Evolutionary conservation across 1,140 invertebrate genomes (phyloP), one percentile per base, ranked within the genome.

Genomic region (Lepeophtheirus salmonis): DNA sequence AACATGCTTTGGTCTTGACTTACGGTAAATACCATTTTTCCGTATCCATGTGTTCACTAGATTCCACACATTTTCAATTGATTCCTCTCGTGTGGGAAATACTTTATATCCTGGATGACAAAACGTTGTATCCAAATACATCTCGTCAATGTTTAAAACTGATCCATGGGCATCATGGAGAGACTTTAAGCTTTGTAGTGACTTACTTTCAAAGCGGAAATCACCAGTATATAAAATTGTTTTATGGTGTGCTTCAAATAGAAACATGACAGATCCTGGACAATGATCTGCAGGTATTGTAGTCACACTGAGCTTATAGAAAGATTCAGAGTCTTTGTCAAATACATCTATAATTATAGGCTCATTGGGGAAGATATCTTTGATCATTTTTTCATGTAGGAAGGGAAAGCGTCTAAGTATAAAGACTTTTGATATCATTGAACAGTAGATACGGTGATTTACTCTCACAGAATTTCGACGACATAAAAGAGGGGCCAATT

Each of bases 41-140:
- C 61, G 60, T 24, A 82, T 66, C 80, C 80, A 83, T 13, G 76
- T 65, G 60, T 69, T 66, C 6, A 77, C 73, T 22, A 76, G 63
- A 30, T 67, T 60, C 24, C 73, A 69, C 30, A 80, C 70, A 60
- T 72, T 68, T 0, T 70, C 62, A 0, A 78, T 64, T 66, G 76
- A 78, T 17, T 78, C 73, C 23, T 71, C 68, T 53, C 82, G 70
- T 62, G 69, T 75, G 0, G 82, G 81, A 62, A 83, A 80, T 50
- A 66, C 61, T 1, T 65, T 57, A 64, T 76, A 79, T 1, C 65
- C 41, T 30, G 68, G 57, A 53, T 71, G 65, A 20, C 80, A 74
- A 67, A 83, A 84, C 1, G 82, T 84, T 14, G 81, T 81, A 66
- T 84, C 83, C 4, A 83, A 70, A 67, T 83, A 83, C 30, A 83